Conservation (phyloP, 2,888 invertebrate species). For the Pediacus dermestoides region DNA sequence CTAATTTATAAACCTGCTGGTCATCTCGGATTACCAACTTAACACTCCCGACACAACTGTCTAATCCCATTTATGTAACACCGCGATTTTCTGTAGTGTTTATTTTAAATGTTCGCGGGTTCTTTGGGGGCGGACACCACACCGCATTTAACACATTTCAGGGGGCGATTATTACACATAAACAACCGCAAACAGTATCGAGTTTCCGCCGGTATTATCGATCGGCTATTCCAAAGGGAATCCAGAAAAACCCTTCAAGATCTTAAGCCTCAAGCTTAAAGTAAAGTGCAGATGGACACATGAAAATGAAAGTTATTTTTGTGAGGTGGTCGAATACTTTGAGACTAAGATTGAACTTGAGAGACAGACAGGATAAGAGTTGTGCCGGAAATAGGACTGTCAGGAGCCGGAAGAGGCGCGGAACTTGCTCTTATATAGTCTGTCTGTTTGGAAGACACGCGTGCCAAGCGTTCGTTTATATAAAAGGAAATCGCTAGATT, state of each 20-base stretch:
- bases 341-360: too few relatives aligned
- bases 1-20: too few relatives aligned
- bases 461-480: conserved; percentile 35
- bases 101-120: not conserved
- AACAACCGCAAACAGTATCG: conserved; percentile 3
- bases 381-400: conserved; percentile 44
- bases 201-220: too few relatives aligned
- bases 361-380: conserved; percentile 37
- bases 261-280: too few relatives aligned
- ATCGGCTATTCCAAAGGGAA: too few relatives aligned
- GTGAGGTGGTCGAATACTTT: too few relatives aligned
- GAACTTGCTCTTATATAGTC: conserved; percentile 32
- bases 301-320: too few relatives aligned
- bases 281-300: too few relatives aligned
- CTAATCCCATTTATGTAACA: too few relatives aligned
- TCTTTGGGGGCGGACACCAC: not conserved
- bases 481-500: conserved; percentile 33
- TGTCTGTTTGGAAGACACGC: conserved; percentile 36
- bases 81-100: not conserved
- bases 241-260: too few relatives aligned
- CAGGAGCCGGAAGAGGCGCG: conserved; percentile 43
- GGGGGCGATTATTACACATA: not conserved
- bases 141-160: not conserved
- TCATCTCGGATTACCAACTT: not conserved
- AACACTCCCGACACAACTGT: too few relatives aligned